Conservation (phyloP, 2,888 invertebrate genomes). For the Anorthoa munda region DNA sequence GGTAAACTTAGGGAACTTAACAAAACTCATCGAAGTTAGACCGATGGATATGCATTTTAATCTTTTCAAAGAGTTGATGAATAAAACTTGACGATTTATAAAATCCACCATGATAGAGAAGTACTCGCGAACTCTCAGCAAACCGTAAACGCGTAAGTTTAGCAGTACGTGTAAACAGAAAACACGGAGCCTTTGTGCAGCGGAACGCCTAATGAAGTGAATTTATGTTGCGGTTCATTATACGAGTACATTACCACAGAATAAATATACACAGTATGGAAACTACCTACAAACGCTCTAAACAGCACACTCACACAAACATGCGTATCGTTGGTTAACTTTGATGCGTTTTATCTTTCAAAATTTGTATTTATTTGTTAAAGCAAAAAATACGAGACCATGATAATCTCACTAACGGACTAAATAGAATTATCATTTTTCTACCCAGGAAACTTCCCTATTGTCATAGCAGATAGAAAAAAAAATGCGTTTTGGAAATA, state of each 20-base stretch:
- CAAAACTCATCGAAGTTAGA: neutral
- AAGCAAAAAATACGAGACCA: too few species aligned
- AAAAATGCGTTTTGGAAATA: too few species aligned
- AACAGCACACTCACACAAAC: too few species aligned
- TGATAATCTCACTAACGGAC: too few species aligned
- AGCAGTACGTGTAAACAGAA: slow-evolving; percentile 57
- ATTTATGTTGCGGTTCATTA: slow-evolving; percentile 73
- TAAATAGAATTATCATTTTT: too few species aligned
- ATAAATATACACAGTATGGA: too few species aligned
- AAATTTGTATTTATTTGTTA: too few species aligned
- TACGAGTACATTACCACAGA: slow-evolving; percentile 57
- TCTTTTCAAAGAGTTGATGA: neutral
- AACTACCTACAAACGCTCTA: too few species aligned
- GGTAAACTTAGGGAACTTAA: neutral
- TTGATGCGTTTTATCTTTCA: too few species aligned
- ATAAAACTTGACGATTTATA: neutral
- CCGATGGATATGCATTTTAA: neutral
- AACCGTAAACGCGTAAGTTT: slow-evolving; percentile 54
- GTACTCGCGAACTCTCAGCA: slow-evolving; percentile 20
- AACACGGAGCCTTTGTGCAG: slow-evolving; percentile 64
- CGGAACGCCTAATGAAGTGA: slow-evolving; percentile 72
- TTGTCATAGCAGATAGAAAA: too few species aligned
- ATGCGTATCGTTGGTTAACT: too few species aligned
- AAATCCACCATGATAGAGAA: slow-evolving; percentile 1
- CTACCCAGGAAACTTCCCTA: too few species aligned